Base-by-base conservation (phyloP, 2,888 invertebrate genomes). In the Eupithecia tripunctaria region DNA sequence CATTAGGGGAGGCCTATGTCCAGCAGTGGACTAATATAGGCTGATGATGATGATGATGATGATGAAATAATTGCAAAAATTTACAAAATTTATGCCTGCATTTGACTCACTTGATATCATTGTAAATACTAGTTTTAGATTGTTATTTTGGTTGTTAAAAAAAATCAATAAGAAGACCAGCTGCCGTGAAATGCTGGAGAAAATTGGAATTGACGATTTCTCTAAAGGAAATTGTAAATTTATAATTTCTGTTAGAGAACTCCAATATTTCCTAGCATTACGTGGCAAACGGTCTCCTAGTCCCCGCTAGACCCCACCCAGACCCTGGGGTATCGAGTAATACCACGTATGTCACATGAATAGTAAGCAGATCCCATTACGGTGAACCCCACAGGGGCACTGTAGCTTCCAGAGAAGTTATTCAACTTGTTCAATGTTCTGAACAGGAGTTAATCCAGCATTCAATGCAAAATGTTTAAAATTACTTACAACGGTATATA, bases 281-380 rank as follows among this genome's bases (percentile, higher is more conserved):
- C 2, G 21, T 10, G n/a, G 47, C 8, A 51, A 10, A 10, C n/a
- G 47, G 47, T 51, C 47, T 51, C 18, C 43, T 2, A 43, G 7
- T n/a, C 43, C 43, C 41, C n/a, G 3, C 10, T 8, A 43, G n/a
- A 43, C n/a, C 43, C 18, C n/a, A 10, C n/a, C 3, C 3, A 51
- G 5, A 51, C 10, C 62, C n/a, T 21, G 12, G n/a, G 62, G 32
- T n/a, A n/a, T 36, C 36, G 14, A 21, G 62, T n/a, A 62, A n/a
- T 63, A 63, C 10, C 62, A 62, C 36, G 62, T 36, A 36, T 63
- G 62, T 1, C 21, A 1, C 36, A 63, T 63, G 36, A 63, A 63
- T 63, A 56, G 25, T 56, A 25, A 56, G 12, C 25, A 25, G 12
- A 56, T 56, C 3, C 51, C 51, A 51, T 51, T 21, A 56, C 56